Conservation (phyloP, 2,888 invertebrate genomes). For the Watsonalla binaria region DNA sequence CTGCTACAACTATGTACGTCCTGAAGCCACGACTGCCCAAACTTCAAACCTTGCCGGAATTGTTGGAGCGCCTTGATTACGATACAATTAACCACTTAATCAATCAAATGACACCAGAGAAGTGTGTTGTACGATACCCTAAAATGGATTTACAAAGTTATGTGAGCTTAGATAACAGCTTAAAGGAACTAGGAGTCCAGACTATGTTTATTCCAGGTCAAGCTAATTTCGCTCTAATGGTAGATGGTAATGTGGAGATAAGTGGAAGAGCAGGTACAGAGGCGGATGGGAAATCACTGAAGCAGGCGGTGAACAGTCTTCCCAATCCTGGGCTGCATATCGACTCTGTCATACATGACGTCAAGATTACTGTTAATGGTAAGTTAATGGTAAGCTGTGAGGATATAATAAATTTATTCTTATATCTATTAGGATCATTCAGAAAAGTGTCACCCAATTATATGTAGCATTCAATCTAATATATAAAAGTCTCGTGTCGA, state of each 20-base stretch:
- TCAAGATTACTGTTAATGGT: conserved; percentile 80
- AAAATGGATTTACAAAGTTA: conserved; percentile 84
- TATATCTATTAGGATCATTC: not conserved
- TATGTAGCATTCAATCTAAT: too few relatives aligned
- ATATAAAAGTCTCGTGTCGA: too few relatives aligned
- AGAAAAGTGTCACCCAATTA: not conserved
- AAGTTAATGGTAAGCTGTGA: conserved; percentile 18
- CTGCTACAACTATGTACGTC: conserved; percentile 81
- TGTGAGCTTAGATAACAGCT: conserved; percentile 71
- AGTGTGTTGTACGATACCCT: conserved; percentile 81
- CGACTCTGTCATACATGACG: conserved; percentile 82
- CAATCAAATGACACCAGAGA: conserved; percentile 54
- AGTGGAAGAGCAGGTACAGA: conserved; percentile 42
- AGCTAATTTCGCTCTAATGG: conserved; percentile 84
- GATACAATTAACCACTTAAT: conserved; percentile 71
- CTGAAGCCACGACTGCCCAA: conserved; percentile 76
- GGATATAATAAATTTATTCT: not conserved
- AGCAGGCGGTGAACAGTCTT: conserved; percentile 39
- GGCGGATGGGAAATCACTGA: conserved; percentile 24
- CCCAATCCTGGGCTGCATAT: conserved; percentile 81
- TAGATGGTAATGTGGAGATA: conserved; percentile 34
- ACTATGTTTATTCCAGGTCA: conserved; percentile 80
- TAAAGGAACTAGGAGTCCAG: conserved; percentile 79
- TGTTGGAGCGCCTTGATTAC: conserved; percentile 70
- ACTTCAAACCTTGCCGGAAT: conserved; percentile 53